phyloP scores from a whole-genome alignment of 2,113 vertebrate species.

The Beaufortia kweichowensis region DNA sequence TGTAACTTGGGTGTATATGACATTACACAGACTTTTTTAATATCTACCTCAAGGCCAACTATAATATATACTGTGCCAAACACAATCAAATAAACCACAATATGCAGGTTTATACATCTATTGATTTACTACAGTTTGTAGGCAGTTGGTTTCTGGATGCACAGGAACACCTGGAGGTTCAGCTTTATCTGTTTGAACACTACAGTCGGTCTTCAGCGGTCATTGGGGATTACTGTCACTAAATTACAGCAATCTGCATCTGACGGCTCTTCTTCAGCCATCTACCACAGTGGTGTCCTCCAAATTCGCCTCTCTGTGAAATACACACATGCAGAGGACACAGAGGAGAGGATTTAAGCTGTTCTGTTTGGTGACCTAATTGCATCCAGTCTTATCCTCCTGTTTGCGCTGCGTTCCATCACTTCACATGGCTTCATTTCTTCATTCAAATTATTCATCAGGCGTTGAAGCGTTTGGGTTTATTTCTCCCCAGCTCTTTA shows the following conservation, averaged over 20 bases:
- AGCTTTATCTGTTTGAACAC: too few species aligned
- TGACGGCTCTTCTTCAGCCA: neutral
- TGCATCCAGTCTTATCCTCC: constrained; percentile 75
- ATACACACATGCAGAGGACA: constrained; percentile 4
- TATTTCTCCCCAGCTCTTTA: constrained; percentile 74
- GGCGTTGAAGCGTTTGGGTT: constrained; percentile 66
- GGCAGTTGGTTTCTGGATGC: too few species aligned
- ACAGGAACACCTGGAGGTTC: too few species aligned
- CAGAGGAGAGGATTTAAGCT: constrained; percentile 33
- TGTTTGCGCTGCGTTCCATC: constrained; percentile 67
- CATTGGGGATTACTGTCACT: neutral
- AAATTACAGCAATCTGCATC: neutral
- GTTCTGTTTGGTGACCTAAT: constrained; percentile 77
- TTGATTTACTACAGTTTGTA: too few species aligned
- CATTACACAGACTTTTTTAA: too few species aligned
- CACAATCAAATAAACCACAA: too few species aligned
- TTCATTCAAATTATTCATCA: constrained; percentile 81
- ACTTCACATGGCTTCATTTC: constrained; percentile 78
- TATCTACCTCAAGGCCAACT: too few species aligned
- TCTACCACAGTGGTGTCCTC: neutral
- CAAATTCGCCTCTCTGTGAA: constrained; percentile 3
- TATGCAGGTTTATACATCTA: too few species aligned
- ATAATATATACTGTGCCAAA: too few species aligned
- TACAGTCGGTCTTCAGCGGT: neutral
- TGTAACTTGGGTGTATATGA: too few species aligned